These are phyloP conservation scores for Scytalopus superciliaris DNA, from an alignment of 2,113 vertebrate species.

Conservation along the genomic window DNA sequence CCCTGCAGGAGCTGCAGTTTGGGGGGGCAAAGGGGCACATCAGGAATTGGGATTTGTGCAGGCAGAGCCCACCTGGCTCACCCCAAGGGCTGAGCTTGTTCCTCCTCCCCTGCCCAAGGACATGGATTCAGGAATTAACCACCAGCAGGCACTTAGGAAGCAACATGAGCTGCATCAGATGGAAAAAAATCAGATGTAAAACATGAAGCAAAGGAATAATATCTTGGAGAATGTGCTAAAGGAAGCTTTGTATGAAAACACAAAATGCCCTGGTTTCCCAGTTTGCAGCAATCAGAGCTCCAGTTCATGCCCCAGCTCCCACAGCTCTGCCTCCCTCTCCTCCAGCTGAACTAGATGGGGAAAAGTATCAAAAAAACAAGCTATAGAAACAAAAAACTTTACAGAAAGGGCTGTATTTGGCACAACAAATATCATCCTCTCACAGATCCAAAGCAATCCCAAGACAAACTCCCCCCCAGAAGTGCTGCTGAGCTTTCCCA, in stretches of 20 bases:
- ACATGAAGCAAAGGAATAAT: not conserved
- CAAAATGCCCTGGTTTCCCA: not conserved
- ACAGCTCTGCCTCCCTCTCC: not conserved
- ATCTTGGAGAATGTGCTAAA: not conserved
- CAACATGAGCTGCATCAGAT: accelerated
- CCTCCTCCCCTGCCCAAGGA: not conserved
- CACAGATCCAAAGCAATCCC: not conserved
- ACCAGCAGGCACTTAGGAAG: not conserved
- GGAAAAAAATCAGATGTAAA: not conserved
- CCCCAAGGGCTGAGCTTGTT: not conserved
- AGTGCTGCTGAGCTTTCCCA: not conserved
- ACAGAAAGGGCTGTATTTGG: not conserved
- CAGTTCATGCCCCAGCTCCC: not conserved
- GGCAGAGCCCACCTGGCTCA: not conserved
- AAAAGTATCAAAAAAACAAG: not conserved
- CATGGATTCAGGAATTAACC: not conserved
- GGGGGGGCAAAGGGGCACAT: not conserved
- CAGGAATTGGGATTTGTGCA: not conserved
- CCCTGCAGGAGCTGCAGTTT: not conserved
- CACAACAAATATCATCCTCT: not conserved
- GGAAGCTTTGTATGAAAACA: no score
- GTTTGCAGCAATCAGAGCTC: not conserved
- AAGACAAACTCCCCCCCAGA: not conserved
- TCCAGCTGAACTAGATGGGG: not conserved
- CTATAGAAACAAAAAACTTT: not conserved